A percentile compares a stretch with the other conserved stretches of the same genome.
Evolutionary conservation across 2,888 invertebrate species (phyloP).

Genomic region (Physocephala rufipes): DNA sequence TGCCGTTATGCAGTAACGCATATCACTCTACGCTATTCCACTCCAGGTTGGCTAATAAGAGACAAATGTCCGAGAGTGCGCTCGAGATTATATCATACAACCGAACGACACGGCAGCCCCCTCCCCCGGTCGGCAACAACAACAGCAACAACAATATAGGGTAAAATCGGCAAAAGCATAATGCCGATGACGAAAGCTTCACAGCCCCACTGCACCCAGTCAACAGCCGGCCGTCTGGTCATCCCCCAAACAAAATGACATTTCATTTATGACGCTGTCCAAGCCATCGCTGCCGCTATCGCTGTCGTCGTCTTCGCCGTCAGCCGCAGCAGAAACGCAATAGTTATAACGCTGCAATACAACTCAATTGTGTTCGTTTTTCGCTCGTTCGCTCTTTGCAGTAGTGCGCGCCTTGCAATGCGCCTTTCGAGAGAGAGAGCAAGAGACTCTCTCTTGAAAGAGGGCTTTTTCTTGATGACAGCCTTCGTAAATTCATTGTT

Average conservation of each 20-base stretch:
- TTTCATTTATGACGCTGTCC: no score
- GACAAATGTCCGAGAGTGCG: conserved; percentile 28
- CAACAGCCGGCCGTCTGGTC: conserved; percentile 3
- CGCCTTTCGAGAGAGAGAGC: no score
- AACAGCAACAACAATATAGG: conserved; percentile 26
- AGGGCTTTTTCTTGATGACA: conserved; percentile 9
- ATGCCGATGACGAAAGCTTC: not conserved
- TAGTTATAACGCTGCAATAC: conserved; percentile 13
- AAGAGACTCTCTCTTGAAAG: not conserved
- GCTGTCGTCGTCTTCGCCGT: not conserved
- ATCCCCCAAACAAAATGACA: conserved; percentile 6
- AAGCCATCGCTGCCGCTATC: not conserved
- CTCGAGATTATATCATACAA: conserved; percentile 11
- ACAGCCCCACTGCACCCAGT: conserved; percentile 7
- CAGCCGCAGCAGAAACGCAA: conserved; percentile 15
- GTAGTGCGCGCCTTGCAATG: not conserved
- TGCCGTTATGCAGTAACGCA: conserved; percentile 29
- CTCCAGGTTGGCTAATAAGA: conserved; percentile 26
- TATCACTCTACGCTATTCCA: conserved; percentile 10
- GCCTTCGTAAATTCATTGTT: conserved; percentile 15
- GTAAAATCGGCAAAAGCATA: not conserved
- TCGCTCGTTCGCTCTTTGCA: conserved; percentile 6
- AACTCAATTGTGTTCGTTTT: conserved; percentile 18
- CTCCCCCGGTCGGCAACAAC: conserved; percentile 22
- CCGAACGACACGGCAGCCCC: not conserved